Evolutionary conservation across 2,888 invertebrate species (phyloP), one percentile per base, ranked within the genome.

Genomic region (Limnephilus auricula): DNA sequence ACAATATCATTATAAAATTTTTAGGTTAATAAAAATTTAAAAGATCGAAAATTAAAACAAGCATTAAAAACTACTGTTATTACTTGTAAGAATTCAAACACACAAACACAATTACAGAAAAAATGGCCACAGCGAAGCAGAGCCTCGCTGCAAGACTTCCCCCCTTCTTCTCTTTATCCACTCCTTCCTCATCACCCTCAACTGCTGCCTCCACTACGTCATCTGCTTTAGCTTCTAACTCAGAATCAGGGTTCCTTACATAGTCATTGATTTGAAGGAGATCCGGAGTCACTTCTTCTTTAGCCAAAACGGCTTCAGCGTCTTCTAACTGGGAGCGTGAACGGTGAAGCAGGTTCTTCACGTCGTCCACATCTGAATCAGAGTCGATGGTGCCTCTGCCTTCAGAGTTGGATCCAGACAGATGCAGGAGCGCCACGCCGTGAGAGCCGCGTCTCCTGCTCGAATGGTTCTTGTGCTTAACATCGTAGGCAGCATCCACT

Each of bases 361-460:
- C 95, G 93, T 97, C 97, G 93, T 97, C 97, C 78, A 96, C 94
- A 94, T 97, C 97, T 90, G 97, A 97, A 94, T 97, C 97, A 88
- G 97, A 97, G 93, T 96, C 96, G 6, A 90, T 94, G 80, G 94
- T 94, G 94, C 95, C 95, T 91, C 90, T 90, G 30, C 90, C 90
- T 50, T 94, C 91, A 4, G 40, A 37, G 93, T 95, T 95, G 13
- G 95, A 95, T 87, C 95, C 95, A 37, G 95, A 95, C 95, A 94
- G 87, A 94, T 95, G 91, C 15, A 91, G 87, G 34, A 92, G 90
- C 13, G 82, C 45, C 12, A 92, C 79, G 15, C 92, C 92, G 12
- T 91, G 90, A 25, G 92, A 92, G 65, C 92, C 91, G n/a, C 91
- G 91, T 50, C 93, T 84, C 85, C 93, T 89, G 12, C 90, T 34